phyloP scores from a whole-genome alignment of 1,140 invertebrate genomes.

The Aradophagus sp. region DNA sequence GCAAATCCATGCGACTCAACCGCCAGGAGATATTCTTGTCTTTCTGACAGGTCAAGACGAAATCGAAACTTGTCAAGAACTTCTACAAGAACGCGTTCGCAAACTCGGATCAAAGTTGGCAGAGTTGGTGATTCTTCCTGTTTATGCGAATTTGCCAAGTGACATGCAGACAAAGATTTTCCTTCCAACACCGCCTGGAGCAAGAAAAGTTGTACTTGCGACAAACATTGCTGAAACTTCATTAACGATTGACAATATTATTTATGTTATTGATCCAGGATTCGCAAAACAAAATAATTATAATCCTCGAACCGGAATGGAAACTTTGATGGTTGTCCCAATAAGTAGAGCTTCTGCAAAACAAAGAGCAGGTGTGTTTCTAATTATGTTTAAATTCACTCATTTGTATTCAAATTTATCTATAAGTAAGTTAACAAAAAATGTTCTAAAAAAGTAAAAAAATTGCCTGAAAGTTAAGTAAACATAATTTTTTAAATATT shows the following conservation, averaged over 20 bases:
- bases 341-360: constrained; percentile 98
- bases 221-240: constrained; percentile 99
- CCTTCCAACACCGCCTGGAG: constrained; percentile 94
- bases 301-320: constrained; percentile 98
- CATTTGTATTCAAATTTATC: neutral
- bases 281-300: constrained; percentile 99
- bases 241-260: constrained; percentile 98
- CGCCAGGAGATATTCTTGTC: constrained; percentile 95
- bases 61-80: constrained; percentile 96
- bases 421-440: too few species aligned
- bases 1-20: constrained; percentile 98
- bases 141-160: constrained; percentile 98
- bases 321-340: constrained; percentile 97
- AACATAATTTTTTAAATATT: constrained; percentile 3
- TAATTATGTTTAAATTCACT: constrained; percentile 16
- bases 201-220: constrained; percentile 95
- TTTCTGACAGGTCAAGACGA: constrained; percentile 97
- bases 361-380: constrained; percentile 85
- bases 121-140: constrained; percentile 95
- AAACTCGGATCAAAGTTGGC: constrained; percentile 93
- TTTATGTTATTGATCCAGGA: constrained; percentile 99
- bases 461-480: too few species aligned
- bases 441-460: too few species aligned
- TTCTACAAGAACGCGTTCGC: constrained; percentile 91
- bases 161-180: constrained; percentile 99